Evolutionary conservation across 2,888 invertebrate genomes (phyloP).

Genomic region (Pterobdella sp.): DNA sequence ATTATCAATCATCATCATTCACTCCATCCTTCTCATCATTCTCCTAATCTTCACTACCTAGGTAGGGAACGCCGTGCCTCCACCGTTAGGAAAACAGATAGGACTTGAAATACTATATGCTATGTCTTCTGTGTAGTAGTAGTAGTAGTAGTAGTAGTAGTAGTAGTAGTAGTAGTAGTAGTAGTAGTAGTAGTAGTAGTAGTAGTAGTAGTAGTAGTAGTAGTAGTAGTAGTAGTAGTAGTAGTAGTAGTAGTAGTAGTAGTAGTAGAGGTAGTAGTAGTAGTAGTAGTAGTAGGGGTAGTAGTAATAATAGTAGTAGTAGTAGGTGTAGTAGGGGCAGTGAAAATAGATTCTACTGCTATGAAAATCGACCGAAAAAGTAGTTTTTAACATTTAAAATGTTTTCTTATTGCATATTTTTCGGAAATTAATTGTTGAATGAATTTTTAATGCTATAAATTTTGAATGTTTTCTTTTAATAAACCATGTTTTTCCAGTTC

Average conservation of each 20-base stretch:
- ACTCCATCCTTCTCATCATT: neutral
- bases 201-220: conserved; percentile 25
- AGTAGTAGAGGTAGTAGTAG: conserved; percentile 14
- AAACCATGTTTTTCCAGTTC: too few relatives aligned
- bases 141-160: conserved; percentile 24
- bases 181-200: conserved; percentile 24
- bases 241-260: conserved; percentile 22
- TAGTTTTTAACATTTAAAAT: too few relatives aligned
- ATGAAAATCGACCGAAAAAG: too few relatives aligned
- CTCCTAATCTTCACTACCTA: conserved; percentile 37
- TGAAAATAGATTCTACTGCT: too few relatives aligned
- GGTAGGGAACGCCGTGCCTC: conserved; percentile 79
- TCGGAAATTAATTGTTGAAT: too few relatives aligned
- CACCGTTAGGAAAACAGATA: conserved; percentile 68
- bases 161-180: conserved; percentile 23
- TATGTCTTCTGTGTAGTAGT: conserved; percentile 18
- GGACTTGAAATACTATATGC: conserved; percentile 62
- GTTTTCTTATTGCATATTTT: too few relatives aligned
- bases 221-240: conserved; percentile 27
- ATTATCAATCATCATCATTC: neutral
- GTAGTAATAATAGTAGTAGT: conserved; percentile 12
- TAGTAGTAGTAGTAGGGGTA: conserved; percentile 10
- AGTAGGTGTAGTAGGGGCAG: conserved; percentile 6
- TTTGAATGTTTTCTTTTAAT: too few relatives aligned
- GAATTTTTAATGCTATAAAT: too few relatives aligned